Base-by-base conservation (phyloP, 2,888 invertebrate species). In the Dynastes grantii region DNA sequence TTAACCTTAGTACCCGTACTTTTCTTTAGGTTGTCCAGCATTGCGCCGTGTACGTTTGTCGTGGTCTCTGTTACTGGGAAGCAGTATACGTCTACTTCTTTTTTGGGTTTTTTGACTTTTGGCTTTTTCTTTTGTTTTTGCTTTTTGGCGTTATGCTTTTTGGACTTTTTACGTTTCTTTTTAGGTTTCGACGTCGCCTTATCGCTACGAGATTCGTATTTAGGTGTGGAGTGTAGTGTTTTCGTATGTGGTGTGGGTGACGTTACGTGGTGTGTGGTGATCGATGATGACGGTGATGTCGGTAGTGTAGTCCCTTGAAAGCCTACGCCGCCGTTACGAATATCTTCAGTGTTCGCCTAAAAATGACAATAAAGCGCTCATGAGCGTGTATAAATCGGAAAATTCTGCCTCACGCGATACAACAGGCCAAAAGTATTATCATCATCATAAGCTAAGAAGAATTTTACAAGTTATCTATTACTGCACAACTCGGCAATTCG, bases 301-400 rank as follows among this genome's bases (percentile, higher is more conserved):
- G 32, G 29, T 63, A 29, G 11, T 63, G 63, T 63, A 13, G 27
- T 9, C 13, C n/a, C 32, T 32, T 32, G 29, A 32, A 63, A 63
- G 63, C 63, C 63, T 63, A 37, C 63, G 40, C 37, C 37, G 16
- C 13, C 71, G 37, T 29, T 53, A 53, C 11, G 22, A 55, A 49
- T 75, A 61, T 61, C 73, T 61, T 29, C 61, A 22, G 27, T 73
- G 40, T 75, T 61, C 45, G 61, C 73, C 73, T 75, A 75, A 61
- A 45, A 75, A 75, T 75, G 22, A 67, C 65, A 75, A 75, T 61
- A 75, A 75, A 75, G 45, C 58, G 73, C 13, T 45, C n/a, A 61
- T 61, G 27, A 75, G 58, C 61, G 73, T 58, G 55, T 45, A 45
- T 22, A 67, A 1, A 40, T 37, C 32, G 55, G 8, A 22, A 5